These are phyloP conservation scores for Hypena proboscidalis DNA, from an alignment of 2,888 invertebrate genomes.

Conservation along the genomic window DNA sequence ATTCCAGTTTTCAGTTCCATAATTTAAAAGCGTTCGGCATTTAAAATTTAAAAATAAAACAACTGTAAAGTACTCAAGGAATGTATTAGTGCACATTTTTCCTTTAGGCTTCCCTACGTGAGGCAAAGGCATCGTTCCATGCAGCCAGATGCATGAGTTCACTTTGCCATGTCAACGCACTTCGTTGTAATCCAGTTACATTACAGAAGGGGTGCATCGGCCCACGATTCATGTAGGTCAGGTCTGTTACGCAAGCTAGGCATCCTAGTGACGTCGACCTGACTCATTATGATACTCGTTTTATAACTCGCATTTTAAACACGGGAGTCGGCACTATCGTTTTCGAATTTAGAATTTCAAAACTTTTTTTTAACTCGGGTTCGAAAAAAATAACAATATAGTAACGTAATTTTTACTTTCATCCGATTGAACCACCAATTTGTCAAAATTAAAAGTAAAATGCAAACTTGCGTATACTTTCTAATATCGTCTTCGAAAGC, in stretches of 20 bases:
- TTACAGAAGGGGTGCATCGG: slow-evolving; percentile 71
- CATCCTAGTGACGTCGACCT: slow-evolving; percentile 52
- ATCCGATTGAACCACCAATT: slow-evolving; percentile 9
- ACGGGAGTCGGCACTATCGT: background rate
- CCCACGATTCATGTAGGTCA: slow-evolving; percentile 72
- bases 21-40: too few species aligned
- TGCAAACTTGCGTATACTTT: slow-evolving; percentile 23
- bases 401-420: slow-evolving; percentile 5
- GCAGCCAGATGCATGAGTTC: slow-evolving; percentile 20
- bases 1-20: too few species aligned
- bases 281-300: slow-evolving; percentile 41
- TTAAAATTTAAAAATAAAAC: too few species aligned
- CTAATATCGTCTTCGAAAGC: slow-evolving; percentile 31
- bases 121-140: slow-evolving; percentile 5
- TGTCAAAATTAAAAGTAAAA: slow-evolving; percentile 25
- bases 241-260: slow-evolving; percentile 60
- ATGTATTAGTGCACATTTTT: too few species aligned
- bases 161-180: slow-evolving; percentile 58
- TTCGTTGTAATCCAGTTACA: slow-evolving; percentile 67
- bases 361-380: too few species aligned
- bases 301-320: slow-evolving; percentile 13
- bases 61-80: too few species aligned
- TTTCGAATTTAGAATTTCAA: background rate
- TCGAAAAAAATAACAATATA: too few species aligned
- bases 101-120: too few species aligned